Conservation (phyloP, 2,888 invertebrate genomes). For the Ommatoiulus sabulosus region DNA sequence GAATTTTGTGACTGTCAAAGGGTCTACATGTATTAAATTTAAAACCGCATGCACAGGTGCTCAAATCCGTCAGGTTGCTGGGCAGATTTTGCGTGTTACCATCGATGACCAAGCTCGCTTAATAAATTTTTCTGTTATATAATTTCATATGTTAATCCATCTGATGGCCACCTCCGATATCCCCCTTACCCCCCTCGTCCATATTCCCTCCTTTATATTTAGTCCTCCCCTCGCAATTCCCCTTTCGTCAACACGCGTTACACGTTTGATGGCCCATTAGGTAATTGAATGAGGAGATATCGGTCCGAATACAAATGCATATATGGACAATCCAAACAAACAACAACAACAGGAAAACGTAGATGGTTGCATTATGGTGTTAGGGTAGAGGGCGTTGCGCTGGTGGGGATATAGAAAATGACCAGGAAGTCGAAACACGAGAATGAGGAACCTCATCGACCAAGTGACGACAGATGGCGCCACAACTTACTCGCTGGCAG, state of each 20-base stretch:
- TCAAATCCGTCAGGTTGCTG: background rate
- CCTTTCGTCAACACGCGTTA: conserved; percentile 42
- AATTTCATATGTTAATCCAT: conserved; percentile 26
- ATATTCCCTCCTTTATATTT: background rate
- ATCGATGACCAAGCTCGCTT: background rate
- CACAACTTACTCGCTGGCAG: background rate
- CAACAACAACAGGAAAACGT: conserved; percentile 32
- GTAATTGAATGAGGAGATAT: conserved; percentile 48
- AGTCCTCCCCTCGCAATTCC: conserved; percentile 1
- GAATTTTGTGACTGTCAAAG: background rate
- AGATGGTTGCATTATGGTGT: background rate
- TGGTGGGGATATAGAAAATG: background rate
- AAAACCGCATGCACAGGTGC: background rate
- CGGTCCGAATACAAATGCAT: conserved; percentile 46
- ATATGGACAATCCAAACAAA: conserved; percentile 46
- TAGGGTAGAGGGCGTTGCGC: background rate
- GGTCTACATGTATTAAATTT: background rate
- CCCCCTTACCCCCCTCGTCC: background rate
- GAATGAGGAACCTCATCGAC: background rate
- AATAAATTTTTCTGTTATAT: conserved; percentile 25
- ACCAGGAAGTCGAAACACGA: background rate
- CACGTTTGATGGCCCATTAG: conserved; percentile 47
- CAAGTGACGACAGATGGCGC: conserved; percentile 6
- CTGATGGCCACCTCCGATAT: conserved; percentile 43
- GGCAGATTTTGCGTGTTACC: background rate